Percentiles rank a stretch among this genome's conserved stretches.
Evolutionary conservation across 2,888 invertebrate genomes (phyloP).

Genomic region (Poecilobothrus nobilitatus): DNA sequence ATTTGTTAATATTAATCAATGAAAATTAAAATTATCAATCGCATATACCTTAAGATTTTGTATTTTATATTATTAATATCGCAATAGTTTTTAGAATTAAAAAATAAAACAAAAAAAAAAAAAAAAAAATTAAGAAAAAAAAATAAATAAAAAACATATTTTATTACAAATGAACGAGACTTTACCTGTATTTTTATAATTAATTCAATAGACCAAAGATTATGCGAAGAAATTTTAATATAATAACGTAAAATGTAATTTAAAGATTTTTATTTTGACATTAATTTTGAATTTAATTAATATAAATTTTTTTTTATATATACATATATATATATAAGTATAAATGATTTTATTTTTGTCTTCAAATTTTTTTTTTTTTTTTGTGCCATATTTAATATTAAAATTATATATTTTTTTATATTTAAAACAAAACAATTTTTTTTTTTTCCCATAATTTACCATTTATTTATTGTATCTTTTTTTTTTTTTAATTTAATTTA

Average conservation of each 20-base stretch:
- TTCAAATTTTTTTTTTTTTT: background rate
- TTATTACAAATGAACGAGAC: too few species aligned
- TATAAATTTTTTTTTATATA: background rate
- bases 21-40: too few species aligned
- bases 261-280: background rate
- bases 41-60: too few species aligned
- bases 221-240: background rate
- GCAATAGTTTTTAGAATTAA: background rate
- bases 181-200: background rate
- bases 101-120: too few species aligned
- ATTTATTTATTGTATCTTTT: too few species aligned
- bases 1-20: too few species aligned
- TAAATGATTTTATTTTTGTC: background rate
- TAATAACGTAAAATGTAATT: too few species aligned
- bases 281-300: background rate
- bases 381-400: background rate
- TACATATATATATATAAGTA: background rate
- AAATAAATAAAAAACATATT: background rate
- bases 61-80: background rate
- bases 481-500: too few species aligned
- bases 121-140: background rate
- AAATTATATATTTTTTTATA: too few species aligned
- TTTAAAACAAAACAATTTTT: background rate
- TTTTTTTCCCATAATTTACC: background rate
- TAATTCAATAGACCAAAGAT: background rate